Base-by-base conservation (phyloP, 2,113 vertebrate species). In the Callocephalon fimbriatum region DNA sequence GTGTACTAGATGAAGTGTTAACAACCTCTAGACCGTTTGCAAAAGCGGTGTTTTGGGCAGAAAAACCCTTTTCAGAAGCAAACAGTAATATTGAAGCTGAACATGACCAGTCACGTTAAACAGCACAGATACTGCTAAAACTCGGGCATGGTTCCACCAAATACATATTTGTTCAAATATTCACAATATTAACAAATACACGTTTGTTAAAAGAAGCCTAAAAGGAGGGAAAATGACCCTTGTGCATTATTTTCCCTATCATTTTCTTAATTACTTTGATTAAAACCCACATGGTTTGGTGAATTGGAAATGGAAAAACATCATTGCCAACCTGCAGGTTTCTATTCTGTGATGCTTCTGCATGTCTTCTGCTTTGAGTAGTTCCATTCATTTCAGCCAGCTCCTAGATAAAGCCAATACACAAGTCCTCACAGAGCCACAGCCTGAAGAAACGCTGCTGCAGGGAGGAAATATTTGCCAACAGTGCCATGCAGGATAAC, bases 401-500 rank as follows among this genome's bases (percentile, higher is more conserved):
- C 29, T 54, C 51, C 23, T 16, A 9, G 21, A 21, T 19, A 61
- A 45, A 72, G 63, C 29, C 0, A 0, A 15, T 5, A 58, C 1
- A 2, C 2, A 2, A 26, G 35, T 0, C 21, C 44, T 62, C 20
- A 9, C 59, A 59, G 67, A 47, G 47, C 37, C 21, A 31, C 1
- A 12, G 25, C 48, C 73, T 31, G 51, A 18, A 26, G 14, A 4
- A 50, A 13, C 2, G 1, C 68, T 37, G 67, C 63, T 3, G 0
- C 35, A 7, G 74, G 58, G 40, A 76, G 31, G 51, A 27, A 58
- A 35, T 9, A 22, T 20, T 48, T 56, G 15, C 29, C 42, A 37
- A 18, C 53, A 10, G 42, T 4, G 19, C 14, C 44, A 9, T 0
- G 13, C 10, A 26, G 35, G 4, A 0, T 10, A 35, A 4, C 38